Conservation (phyloP, 2,797 vertebrate genomes). For the Phataginus tricuspis region DNA sequence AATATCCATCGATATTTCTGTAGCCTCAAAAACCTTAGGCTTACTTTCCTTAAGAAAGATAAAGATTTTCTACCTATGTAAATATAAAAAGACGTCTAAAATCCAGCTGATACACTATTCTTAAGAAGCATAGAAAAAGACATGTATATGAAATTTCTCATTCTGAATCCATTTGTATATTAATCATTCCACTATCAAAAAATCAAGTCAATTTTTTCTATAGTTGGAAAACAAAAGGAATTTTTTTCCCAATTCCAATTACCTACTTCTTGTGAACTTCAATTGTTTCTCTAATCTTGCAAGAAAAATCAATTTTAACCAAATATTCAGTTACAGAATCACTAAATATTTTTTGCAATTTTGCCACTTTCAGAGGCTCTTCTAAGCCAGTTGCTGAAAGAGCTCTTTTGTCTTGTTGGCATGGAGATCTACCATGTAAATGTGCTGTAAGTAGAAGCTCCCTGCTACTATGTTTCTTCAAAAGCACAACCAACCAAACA, state of each 20-base stretch:
- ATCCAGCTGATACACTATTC: slow-evolving; percentile 47
- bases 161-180: slow-evolving; percentile 54
- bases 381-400: slow-evolving; percentile 44
- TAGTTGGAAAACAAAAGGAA: slow-evolving; percentile 38
- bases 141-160: slow-evolving; percentile 32
- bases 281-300: slow-evolving; percentile 30
- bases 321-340: slow-evolving; percentile 34
- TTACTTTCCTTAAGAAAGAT: slow-evolving; percentile 66
- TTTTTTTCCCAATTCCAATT: slow-evolving; percentile 35
- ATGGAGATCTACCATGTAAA: background rate
- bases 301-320: slow-evolving; percentile 1
- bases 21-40: slow-evolving; percentile 64
- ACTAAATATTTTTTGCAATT: slow-evolving; percentile 40
- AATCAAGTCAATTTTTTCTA: slow-evolving; percentile 21
- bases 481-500: background rate
- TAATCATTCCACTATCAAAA: slow-evolving; percentile 35
- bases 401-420: background rate
- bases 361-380: slow-evolving; percentile 58
- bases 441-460: background rate
- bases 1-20: slow-evolving; percentile 75
- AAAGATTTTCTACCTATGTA: slow-evolving; percentile 36
- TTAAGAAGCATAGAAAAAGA: slow-evolving; percentile 37
- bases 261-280: slow-evolving; percentile 53
- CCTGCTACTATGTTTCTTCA: background rate
- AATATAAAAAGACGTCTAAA: slow-evolving; percentile 56